Conservation (phyloP, 2,888 invertebrate species). For the Trachelus stipa region DNA sequence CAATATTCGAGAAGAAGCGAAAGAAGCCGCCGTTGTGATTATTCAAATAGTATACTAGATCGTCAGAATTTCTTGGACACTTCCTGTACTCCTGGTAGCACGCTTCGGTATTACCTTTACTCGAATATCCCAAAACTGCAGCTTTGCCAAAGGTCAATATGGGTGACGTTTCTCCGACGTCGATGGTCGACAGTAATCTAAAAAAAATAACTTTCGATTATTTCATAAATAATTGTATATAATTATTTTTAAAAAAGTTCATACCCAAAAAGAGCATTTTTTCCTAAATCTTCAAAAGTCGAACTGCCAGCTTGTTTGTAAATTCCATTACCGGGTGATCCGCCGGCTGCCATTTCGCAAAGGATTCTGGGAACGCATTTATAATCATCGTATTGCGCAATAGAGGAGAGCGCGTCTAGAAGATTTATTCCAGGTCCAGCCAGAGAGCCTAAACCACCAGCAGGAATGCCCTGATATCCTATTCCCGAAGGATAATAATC, state of each 20-base stretch:
- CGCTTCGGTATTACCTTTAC: conserved; percentile 71
- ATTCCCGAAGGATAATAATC: conserved; percentile 26
- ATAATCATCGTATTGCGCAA: conserved; percentile 79
- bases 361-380: conserved; percentile 84
- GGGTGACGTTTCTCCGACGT: conserved; percentile 72
- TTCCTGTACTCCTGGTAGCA: conserved; percentile 77
- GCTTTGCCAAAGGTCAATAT: conserved; percentile 81
- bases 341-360: conserved; percentile 77
- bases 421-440: conserved; percentile 39
- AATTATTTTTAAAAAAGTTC: conserved; percentile 40
- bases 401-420: conserved; percentile 70
- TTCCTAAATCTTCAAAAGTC: conserved; percentile 47
- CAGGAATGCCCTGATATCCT: conserved; percentile 23
- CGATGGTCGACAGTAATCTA: conserved; percentile 73
- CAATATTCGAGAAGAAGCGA: conserved; percentile 73
- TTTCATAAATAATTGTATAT: conserved; percentile 12
- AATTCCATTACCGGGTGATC: conserved; percentile 47
- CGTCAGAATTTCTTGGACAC: conserved; percentile 80
- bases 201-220: conserved; percentile 29
- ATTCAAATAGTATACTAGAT: conserved; percentile 82
- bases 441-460: conserved; percentile 11
- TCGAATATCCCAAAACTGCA: conserved; percentile 78
- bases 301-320: conserved; percentile 44
- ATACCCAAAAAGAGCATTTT: conserved; percentile 72
- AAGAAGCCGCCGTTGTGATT: conserved; percentile 90